Conservation (phyloP, 1,140 invertebrate species). For the Temnothorax nylanderi region DNA sequence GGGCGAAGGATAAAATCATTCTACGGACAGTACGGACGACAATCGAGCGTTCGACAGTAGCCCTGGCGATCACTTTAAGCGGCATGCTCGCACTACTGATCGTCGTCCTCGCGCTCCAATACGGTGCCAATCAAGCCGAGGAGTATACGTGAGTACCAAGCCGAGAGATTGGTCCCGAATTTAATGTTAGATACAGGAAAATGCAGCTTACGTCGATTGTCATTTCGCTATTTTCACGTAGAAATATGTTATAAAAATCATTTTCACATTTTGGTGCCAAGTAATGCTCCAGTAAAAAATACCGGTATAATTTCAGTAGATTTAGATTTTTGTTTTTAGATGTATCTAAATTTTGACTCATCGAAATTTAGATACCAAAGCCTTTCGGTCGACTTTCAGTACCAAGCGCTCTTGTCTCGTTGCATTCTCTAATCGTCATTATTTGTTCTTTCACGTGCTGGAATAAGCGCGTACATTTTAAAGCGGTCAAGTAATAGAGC, state of each 20-base stretch:
- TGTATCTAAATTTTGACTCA: neutral
- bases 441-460: neutral
- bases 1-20: slow-evolving; percentile 72
- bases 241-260: neutral
- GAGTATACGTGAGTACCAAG: slow-evolving; percentile 53
- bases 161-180: neutral
- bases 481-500: neutral
- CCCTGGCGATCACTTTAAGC: slow-evolving; percentile 57
- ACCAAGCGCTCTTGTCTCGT: neutral
- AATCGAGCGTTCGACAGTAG: slow-evolving; percentile 65
- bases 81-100: slow-evolving; percentile 72
- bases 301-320: neutral
- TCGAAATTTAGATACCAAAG: neutral
- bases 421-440: neutral
- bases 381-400: neutral
- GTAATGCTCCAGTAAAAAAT: no score
- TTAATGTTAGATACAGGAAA: neutral
- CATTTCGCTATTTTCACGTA: neutral
- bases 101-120: slow-evolving; percentile 56
- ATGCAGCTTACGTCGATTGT: neutral
- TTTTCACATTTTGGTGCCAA: neutral
- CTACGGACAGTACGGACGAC: slow-evolving; percentile 48
- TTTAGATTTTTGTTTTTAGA: neutral
- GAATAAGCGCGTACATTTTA: neutral
- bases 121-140: slow-evolving; percentile 45